Conservation (phyloP, 2,113 vertebrate genomes). For the Tragelaphus scriptus region DNA sequence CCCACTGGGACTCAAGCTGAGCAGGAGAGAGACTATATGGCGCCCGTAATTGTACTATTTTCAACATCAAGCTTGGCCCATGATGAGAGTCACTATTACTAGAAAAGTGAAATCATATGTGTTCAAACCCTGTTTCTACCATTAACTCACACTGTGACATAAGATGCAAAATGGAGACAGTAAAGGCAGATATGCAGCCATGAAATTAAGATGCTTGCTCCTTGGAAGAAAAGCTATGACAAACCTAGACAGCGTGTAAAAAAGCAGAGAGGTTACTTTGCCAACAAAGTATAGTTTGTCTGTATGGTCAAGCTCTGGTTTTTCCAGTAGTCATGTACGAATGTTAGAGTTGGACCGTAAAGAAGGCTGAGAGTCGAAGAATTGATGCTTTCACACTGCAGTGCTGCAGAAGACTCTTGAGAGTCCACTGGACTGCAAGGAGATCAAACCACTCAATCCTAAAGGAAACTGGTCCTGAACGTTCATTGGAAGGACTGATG, state of each 20-base stretch:
- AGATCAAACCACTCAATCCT: background rate
- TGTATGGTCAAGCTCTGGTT: background rate
- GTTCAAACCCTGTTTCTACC: background rate
- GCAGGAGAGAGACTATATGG: background rate
- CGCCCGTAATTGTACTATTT: background rate
- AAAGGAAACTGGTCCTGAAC: background rate
- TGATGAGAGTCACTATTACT: background rate
- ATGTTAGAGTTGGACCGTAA: background rate
- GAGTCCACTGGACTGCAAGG: background rate
- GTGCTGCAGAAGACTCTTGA: background rate
- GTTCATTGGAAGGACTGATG: background rate
- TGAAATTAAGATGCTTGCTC: background rate
- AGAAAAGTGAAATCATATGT: background rate
- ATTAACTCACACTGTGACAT: background rate
- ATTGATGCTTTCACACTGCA: background rate
- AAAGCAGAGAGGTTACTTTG: background rate
- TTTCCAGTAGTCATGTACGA: background rate
- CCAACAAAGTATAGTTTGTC: background rate
- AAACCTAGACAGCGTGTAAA: background rate
- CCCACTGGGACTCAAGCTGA: too few species aligned
- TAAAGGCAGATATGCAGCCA: background rate
- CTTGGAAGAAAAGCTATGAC: background rate
- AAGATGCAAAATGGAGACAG: background rate
- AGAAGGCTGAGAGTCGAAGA: background rate
- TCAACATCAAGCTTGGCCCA: background rate